A percentile compares a stretch with the other conserved stretches of the same genome.
Conservation (phyloP, 2,113 vertebrate species). For the Cephalopterus ornatus region DNA sequence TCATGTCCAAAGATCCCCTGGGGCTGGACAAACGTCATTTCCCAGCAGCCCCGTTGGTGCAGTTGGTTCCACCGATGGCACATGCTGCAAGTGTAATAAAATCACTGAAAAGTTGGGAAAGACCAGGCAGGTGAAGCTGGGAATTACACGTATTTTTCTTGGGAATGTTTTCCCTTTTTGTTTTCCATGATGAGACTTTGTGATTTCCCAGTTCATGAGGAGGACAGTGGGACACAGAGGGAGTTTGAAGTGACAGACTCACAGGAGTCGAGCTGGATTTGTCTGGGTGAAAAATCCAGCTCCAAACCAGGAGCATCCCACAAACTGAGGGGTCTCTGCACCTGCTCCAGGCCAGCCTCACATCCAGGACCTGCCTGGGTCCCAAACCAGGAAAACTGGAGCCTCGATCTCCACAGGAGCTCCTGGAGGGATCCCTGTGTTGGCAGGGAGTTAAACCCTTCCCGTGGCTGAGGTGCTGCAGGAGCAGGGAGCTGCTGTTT, state of each 20-base stretch:
- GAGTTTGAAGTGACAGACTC: not conserved
- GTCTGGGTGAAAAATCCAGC: not conserved
- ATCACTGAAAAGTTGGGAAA: not conserved
- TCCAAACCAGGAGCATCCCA: not conserved
- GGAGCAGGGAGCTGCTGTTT: not conserved
- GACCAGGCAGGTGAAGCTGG: not conserved
- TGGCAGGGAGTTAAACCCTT: not conserved
- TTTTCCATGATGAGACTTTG: not conserved
- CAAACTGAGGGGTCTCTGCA: not conserved
- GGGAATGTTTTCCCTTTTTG: not conserved
- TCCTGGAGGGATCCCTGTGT: not conserved
- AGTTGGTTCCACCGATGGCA: not conserved
- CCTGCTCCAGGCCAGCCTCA: accelerated
- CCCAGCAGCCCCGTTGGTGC: not conserved
- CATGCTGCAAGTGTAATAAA: accelerated
- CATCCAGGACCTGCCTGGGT: not conserved
- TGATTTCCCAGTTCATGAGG: not conserved
- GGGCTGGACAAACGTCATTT: not conserved
- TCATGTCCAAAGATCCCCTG: accelerated
- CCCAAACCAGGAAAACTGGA: not conserved
- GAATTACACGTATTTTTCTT: not conserved
- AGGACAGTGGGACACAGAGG: not conserved
- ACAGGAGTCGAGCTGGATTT: not conserved
- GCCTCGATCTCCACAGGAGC: not conserved
- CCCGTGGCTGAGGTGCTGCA: not conserved